Conservation (phyloP, 2,797 vertebrate genomes). For the Serranus cabrilla region DNA sequence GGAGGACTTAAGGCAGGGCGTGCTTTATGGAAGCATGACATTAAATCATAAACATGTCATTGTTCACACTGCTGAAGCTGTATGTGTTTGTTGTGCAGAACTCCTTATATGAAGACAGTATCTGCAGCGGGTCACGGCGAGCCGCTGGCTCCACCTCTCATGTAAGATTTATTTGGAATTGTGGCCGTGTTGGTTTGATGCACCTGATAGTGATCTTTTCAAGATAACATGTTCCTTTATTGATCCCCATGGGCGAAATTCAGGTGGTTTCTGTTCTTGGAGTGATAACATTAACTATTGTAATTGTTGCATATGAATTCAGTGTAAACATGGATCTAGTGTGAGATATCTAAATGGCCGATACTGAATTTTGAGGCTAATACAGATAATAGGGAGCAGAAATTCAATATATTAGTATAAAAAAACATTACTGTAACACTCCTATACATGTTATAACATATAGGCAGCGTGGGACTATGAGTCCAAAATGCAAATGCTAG, state of each 20-base stretch:
- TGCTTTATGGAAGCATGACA: slow-evolving; percentile 9
- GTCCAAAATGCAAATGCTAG: too few species aligned
- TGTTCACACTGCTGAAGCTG: neutral
- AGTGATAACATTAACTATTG: neutral
- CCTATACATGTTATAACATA: too few species aligned
- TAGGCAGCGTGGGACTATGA: too few species aligned
- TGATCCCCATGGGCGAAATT: too few species aligned
- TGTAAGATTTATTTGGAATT: slow-evolving; percentile 66
- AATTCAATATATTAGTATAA: too few species aligned
- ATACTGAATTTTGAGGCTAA: too few species aligned
- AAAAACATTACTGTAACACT: too few species aligned
- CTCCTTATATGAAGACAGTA: slow-evolving; percentile 77
- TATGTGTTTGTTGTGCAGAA: slow-evolving; percentile 57
- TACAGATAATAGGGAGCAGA: too few species aligned
- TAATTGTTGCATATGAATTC: too few species aligned
- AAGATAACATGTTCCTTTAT: too few species aligned
- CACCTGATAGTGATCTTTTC: neutral
- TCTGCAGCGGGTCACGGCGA: slow-evolving; percentile 69
- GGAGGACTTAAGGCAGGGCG: neutral
- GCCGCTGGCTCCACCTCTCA: slow-evolving; percentile 52
- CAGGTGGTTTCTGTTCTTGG: slow-evolving; percentile 1
- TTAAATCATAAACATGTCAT: neutral
- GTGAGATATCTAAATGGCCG: too few species aligned
- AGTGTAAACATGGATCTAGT: too few species aligned
- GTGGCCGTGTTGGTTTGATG: neutral